These are phyloP conservation scores for Eristalis tenax DNA, from an alignment of 2,888 invertebrate genomes.

Conservation along the genomic window DNA sequence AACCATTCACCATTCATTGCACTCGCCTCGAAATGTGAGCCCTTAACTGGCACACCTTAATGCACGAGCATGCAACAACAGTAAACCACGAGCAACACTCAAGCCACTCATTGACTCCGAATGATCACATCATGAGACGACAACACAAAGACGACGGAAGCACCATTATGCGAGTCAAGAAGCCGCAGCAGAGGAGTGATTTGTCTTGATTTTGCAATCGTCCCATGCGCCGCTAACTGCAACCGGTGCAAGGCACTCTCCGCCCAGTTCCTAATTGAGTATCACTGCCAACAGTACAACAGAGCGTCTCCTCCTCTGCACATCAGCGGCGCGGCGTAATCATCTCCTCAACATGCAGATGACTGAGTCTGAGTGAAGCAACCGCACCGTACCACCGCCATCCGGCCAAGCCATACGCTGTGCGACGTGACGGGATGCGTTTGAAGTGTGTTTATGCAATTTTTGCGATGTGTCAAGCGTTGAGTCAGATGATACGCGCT, in stretches of 20 bases:
- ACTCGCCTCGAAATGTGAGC: background rate
- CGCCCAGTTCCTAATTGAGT: conserved; percentile 59
- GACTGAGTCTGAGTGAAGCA: conserved; percentile 58
- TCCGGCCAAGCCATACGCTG: conserved; percentile 22
- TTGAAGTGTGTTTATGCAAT: conserved; percentile 60
- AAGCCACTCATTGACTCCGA: conserved; percentile 41
- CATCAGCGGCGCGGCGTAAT: conserved; percentile 56
- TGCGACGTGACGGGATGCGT: background rate
- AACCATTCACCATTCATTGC: background rate
- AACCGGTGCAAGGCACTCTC: conserved; percentile 20
- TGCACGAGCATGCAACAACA: background rate
- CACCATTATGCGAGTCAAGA: conserved; percentile 57
- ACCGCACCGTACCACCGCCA: conserved; percentile 13
- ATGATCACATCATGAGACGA: conserved; percentile 41
- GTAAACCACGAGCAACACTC: background rate
- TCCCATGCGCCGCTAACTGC: conserved; percentile 58
- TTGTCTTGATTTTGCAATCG: conserved; percentile 67
- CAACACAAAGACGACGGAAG: conserved; percentile 48
- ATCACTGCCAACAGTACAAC: conserved; percentile 59
- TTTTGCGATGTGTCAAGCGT: conserved; percentile 70
- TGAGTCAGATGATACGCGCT: conserved; percentile 61
- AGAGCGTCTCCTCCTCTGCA: conserved; percentile 38
- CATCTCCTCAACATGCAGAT: conserved; percentile 70
- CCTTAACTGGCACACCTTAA: background rate
- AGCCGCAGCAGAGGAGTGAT: conserved; percentile 64